Evolutionary conservation across 2,113 vertebrate species (phyloP), one percentile per base, ranked within the genome.

Genomic region (Sterrhoptilus dennistouni): DNA sequence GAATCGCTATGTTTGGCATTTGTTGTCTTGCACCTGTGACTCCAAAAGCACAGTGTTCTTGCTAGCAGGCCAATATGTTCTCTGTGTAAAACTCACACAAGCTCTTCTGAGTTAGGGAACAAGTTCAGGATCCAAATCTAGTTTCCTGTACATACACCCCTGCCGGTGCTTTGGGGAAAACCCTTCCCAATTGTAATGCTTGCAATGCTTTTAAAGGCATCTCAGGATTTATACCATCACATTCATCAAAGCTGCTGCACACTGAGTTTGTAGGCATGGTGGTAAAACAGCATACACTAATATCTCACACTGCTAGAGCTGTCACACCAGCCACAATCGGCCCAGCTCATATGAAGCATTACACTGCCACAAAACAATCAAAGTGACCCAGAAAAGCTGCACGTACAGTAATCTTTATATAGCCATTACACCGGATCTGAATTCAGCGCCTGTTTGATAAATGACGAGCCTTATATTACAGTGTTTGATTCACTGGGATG

Each of bases 401-500:
- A 49, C 1, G 1, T 47, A 42, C 22, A 4, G 80, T 45, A 82
- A 84, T 82, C 42, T 94, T 91, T 85, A 56, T n/a, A 72, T 13
- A 89, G 38, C 35, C 64, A 76, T 79, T 72, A 89, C 56, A 83
- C 27, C 0, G 1, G 36, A 76, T 88, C 71, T 90, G 74, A 85
- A 91, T 92, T 72, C 33, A 9, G 29, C 59, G 52, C 49, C 60
- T 9, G 6, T 40, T 90, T 89, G 89, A 96, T 57, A 82, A 97
- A 95, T 61, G 49, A 77, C 33, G 76, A 82, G n/a, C 66, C 94
- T 88, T 69, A 84, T 78, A 64, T 84, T 85, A 38, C 28, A 94
- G 65, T 33, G 38, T 69, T 93, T 95, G 49, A 87, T 96, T 93
- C 90, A 95, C 83, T 59, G 29, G n/a, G 54, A 74, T 50, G 87